Conservation (phyloP, 2,113 vertebrate species). For the Junco hyemalis region DNA sequence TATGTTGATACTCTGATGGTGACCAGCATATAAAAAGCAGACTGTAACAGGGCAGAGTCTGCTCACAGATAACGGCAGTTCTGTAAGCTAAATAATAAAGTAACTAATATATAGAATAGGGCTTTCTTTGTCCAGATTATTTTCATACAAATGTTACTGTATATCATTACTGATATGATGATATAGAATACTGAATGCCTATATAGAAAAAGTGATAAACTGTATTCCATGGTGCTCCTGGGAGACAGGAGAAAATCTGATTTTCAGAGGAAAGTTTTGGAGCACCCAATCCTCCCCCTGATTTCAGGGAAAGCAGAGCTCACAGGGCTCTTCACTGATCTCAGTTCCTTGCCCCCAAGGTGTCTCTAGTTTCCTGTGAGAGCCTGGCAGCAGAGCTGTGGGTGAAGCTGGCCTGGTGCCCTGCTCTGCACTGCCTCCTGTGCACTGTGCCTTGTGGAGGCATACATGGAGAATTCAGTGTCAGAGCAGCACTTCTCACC, state of each 20-base stretch:
- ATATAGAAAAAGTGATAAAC: background rate
- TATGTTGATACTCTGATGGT: background rate
- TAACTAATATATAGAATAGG: background rate
- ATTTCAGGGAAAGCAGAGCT: background rate
- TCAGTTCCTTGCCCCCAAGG: background rate
- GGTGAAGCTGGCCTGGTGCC: background rate
- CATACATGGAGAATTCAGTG: background rate
- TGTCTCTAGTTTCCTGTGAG: background rate
- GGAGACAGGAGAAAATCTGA: background rate
- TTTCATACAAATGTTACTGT: background rate
- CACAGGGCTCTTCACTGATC: background rate
- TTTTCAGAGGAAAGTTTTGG: background rate
- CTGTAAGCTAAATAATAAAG: background rate
- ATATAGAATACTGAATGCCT: background rate
- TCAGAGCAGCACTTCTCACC: background rate
- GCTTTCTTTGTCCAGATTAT: background rate
- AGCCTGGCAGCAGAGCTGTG: background rate
- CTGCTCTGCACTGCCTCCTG: background rate
- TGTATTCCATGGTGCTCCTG: background rate
- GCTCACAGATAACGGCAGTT: background rate
- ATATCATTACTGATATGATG: background rate
- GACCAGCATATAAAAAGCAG: background rate
- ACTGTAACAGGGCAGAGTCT: background rate
- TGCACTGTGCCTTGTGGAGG: background rate
- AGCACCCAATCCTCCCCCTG: background rate